Evolutionary conservation across 2,113 vertebrate species (phyloP).

Genomic region (Sebastes schlegelii): DNA sequence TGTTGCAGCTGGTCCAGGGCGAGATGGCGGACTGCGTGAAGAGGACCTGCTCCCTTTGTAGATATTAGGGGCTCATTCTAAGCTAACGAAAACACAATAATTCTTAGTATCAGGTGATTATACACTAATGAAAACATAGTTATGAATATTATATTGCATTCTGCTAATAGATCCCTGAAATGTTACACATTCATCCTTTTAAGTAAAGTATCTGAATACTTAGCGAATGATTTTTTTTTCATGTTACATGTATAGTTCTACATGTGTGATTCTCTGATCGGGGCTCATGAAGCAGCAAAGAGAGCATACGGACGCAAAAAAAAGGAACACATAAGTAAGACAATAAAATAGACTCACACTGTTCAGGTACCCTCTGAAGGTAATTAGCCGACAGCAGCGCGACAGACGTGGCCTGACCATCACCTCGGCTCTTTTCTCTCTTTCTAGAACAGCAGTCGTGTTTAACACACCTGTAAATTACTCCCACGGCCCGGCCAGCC

Average conservation of each 20-base stretch:
- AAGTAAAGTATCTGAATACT: not conserved
- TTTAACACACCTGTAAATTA: constrained; percentile 72
- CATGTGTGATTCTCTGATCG: not conserved
- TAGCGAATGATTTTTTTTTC: not conserved
- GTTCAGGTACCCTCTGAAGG: constrained; percentile 1
- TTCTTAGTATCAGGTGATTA: no score
- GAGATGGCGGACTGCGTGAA: no score
- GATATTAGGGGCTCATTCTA: no score
- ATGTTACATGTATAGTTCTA: not conserved
- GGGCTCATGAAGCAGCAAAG: not conserved
- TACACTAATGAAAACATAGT: no score
- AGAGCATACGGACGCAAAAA: not conserved
- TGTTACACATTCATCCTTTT: not conserved
- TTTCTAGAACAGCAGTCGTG: constrained; percentile 32
- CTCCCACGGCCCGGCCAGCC: constrained; percentile 29
- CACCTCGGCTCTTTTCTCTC: constrained; percentile 11
- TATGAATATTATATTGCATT: no score
- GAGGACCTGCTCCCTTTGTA: no score
- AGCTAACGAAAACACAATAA: no score
- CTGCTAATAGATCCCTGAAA: no score
- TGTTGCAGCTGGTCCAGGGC: no score
- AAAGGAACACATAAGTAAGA: not conserved
- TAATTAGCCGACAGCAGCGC: constrained; percentile 9
- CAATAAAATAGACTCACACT: not conserved
- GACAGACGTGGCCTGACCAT: constrained; percentile 9